Base-by-base conservation (phyloP, 2,888 invertebrate genomes). In the Drosophila kanekoi region DNA sequence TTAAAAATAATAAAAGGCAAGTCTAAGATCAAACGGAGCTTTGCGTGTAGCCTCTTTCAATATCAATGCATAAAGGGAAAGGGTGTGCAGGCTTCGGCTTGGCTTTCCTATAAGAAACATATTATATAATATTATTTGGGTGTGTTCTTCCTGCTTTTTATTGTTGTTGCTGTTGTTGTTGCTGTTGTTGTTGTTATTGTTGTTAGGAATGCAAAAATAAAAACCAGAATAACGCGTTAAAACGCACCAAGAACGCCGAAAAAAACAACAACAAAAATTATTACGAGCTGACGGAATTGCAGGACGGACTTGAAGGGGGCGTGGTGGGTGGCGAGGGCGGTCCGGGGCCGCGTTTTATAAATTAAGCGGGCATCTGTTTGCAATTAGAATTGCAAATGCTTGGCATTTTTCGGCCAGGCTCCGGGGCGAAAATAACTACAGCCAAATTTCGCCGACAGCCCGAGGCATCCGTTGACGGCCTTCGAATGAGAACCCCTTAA, bases 301-400 rank as follows among this genome's bases (percentile, higher is more conserved):
- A 16, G 62, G 3, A 0, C 9, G 18, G 14, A 23, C 28, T 18
- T 5, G 28, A 1, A 32, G 0, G 9, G 11, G 13, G 23, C 38
- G 32, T 9, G 10, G 43, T 11, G 16, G 10, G 11, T n/a, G 18
- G 2, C 33, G 32, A 11, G 14, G 37, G 18, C 16, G 10, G 5
- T n/a, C n/a, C 13, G 3, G 48, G 11, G n/a, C 28, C 14, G 1
- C 4, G 45, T 14, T 76, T 58, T 63, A 43, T 57, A 66, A 82
- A 87, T 83, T 75, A 85, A 71, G 61, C 66, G 45, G 58, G 67
- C 75, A 65, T 64, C 59, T 71, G 75, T 65, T 59, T 62, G 72
- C 81, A 83, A 83, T 83, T 83, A 83, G 89, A 83, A 83, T 89
- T 83, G 83, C 83, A 89, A 83, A 83, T 83, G 63, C 51, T 69